A percentile compares a stretch with the other conserved stretches of the same genome.
phyloP scores from a whole-genome alignment of 2,113 vertebrate genomes.

The Procapra przewalskii region DNA sequence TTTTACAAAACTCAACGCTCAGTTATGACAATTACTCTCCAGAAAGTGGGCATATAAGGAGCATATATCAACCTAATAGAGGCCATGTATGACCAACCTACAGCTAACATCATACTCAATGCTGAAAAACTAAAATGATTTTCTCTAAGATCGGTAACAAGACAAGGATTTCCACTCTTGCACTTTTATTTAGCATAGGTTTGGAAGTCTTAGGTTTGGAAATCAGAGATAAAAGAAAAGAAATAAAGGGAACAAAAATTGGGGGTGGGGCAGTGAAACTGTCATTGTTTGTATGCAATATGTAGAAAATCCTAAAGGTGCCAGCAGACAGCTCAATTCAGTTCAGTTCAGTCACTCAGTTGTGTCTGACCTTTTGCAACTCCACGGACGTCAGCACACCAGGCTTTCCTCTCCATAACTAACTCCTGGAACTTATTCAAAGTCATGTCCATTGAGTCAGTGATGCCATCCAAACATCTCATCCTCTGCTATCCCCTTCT shows the following conservation, averaged over 20 bases:
- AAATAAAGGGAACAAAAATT: not conserved
- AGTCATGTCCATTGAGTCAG: not conserved
- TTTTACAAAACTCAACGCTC: not conserved
- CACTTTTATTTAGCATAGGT: not conserved
- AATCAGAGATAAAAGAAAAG: not conserved
- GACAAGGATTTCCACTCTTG: not conserved
- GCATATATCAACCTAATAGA: not conserved
- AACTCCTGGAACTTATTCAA: not conserved
- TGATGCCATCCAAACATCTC: not conserved
- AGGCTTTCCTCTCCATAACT: not conserved
- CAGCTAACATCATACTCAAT: not conserved
- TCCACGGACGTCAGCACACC: rapidly evolving
- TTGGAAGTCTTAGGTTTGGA: not conserved
- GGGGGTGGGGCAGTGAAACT: rapidly evolving
- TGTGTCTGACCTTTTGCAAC: not conserved
- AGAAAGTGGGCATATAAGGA: not conserved
- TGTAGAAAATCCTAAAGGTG: not conserved
- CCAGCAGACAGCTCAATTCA: not conserved
- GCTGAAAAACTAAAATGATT: not conserved
- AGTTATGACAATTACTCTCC: not conserved
- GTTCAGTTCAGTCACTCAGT: not conserved
- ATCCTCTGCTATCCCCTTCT: not conserved
- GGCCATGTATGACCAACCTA: not conserved
- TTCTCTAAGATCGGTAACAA: not conserved
- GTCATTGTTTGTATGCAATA: not conserved